Percentiles rank a stretch among this genome's conserved stretches.
Conservation (phyloP, 2,113 vertebrate genomes). For the Bombycilla garrulus region DNA sequence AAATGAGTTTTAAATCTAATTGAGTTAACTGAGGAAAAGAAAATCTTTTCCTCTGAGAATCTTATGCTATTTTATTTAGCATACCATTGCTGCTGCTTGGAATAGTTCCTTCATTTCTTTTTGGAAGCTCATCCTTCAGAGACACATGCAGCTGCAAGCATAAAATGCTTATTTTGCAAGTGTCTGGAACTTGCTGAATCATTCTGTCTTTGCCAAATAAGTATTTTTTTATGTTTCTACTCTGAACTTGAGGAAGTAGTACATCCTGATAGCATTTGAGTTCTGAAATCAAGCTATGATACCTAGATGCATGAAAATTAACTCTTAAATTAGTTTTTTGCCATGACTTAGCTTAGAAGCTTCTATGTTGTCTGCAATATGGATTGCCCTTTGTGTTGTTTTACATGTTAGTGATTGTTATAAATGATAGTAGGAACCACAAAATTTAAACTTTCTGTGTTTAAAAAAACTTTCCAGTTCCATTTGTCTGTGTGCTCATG, state of each 20-base stretch:
- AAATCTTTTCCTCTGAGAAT: not conserved
- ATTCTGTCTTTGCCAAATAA: conserved; percentile 34
- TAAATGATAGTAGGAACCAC: conserved; percentile 1
- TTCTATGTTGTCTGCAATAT: conserved; percentile 4
- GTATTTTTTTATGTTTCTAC: not conserved
- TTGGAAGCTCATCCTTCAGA: not conserved
- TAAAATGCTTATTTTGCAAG: conserved; percentile 57
- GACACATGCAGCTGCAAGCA: conserved; percentile 33
- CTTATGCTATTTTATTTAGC: not conserved
- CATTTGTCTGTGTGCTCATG: conserved; percentile 57
- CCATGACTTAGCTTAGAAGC: not conserved
- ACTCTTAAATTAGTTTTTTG: not conserved
- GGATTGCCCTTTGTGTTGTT: conserved; percentile 32
- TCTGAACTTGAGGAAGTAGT: not conserved
- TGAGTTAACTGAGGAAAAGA: not conserved
- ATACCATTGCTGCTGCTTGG: not conserved
- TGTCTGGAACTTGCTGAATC: conserved; percentile 44
- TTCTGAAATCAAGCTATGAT: not conserved
- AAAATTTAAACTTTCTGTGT: conserved; percentile 31
- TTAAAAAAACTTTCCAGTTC: conserved; percentile 33
- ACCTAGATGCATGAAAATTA: not conserved
- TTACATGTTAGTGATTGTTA: conserved; percentile 40
- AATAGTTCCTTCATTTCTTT: not conserved
- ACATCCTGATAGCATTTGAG: not conserved
- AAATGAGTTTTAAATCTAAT: not conserved